These are phyloP conservation scores for Drosophila mettleri DNA, from an alignment of 2,888 invertebrate species.

Conservation along the genomic window DNA sequence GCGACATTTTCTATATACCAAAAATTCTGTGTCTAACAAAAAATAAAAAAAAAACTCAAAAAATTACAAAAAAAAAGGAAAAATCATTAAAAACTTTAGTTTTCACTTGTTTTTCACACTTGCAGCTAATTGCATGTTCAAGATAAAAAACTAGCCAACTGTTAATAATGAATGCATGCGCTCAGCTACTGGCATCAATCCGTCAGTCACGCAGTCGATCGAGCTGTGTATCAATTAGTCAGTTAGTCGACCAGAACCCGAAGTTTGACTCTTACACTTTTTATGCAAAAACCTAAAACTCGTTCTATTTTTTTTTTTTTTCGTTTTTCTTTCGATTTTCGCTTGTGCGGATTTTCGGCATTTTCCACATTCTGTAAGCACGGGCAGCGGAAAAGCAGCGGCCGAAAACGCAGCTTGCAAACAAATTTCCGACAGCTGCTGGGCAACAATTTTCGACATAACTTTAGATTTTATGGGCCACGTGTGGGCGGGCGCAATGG, in stretches of 20 bases:
- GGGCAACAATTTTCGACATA: constrained; percentile 70
- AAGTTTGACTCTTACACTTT: neutral
- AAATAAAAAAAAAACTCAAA: too few relatives aligned
- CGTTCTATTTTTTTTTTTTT: constrained; percentile 61
- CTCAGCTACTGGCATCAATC: neutral
- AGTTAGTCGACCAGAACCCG: neutral
- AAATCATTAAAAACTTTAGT: neutral
- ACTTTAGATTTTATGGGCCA: constrained; percentile 75
- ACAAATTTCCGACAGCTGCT: constrained; percentile 73
- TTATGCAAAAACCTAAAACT: constrained; percentile 17
- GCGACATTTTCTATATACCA: neutral
- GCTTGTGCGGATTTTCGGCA: constrained; percentile 13
- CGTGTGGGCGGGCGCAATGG: constrained; percentile 60
- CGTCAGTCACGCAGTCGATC: neutral
- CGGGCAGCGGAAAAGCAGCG: constrained; percentile 32
- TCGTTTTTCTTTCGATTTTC: neutral
- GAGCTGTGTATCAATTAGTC: constrained; percentile 1
- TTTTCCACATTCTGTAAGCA: constrained; percentile 14
- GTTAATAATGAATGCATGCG: neutral
- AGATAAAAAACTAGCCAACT: neutral
- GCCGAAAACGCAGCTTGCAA: constrained; percentile 43
- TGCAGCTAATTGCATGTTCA: neutral
- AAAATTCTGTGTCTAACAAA: too few relatives aligned
- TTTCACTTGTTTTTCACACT: neutral
- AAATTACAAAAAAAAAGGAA: neutral